Evolutionary conservation across 2,797 vertebrate genomes (phyloP), one percentile per base, ranked within the genome.

Genomic region (Hemitrygon akajei): DNA sequence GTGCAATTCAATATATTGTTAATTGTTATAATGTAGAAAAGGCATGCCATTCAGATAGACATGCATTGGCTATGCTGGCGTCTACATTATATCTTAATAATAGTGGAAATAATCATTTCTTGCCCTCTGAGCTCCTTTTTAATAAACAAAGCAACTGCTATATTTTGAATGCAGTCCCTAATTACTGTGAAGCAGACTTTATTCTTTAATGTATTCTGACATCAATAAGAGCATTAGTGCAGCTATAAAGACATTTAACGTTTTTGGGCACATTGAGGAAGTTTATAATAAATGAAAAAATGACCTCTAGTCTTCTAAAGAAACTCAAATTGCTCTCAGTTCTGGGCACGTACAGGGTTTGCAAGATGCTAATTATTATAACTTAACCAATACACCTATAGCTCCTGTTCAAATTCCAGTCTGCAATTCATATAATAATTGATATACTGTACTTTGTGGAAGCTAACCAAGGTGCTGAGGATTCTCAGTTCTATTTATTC

Each of bases 1-100:
- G 95, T 94, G 94, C 95, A 95, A 95, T 94, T 93, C 94, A 94
- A 91, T 95, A 95, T 94, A 84, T 2, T 18, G 94, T 95, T 96
- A 95, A 95, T 96, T 95, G 94, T 94, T 95, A 75, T 93, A 34
- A 92, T 94, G 91, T 94, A 94, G 94, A 94, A 95, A 95, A 94
- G 94, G 93, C 81, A 47, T 3, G 4, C 47, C 47, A 96, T 96
- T 96, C 95, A 95, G 94, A 95, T 95, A 95, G 95, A 96, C 95
- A 94, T 93, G 47, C 94, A 94, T 75, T 94, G 94, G 94, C 76
- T 66, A 34, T 71, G 80, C 94, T 94, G 77, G 94, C 94, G 94
- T 94, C 94, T 95, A 94, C 75, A 94, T 94, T 94, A 94, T 91
- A 75, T 71, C 94, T 81, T 76, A 75, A 5, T 1, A 0, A 87